These are phyloP conservation scores for Terebella lapidaria DNA, from an alignment of 2,888 invertebrate species.

Conservation along the genomic window DNA sequence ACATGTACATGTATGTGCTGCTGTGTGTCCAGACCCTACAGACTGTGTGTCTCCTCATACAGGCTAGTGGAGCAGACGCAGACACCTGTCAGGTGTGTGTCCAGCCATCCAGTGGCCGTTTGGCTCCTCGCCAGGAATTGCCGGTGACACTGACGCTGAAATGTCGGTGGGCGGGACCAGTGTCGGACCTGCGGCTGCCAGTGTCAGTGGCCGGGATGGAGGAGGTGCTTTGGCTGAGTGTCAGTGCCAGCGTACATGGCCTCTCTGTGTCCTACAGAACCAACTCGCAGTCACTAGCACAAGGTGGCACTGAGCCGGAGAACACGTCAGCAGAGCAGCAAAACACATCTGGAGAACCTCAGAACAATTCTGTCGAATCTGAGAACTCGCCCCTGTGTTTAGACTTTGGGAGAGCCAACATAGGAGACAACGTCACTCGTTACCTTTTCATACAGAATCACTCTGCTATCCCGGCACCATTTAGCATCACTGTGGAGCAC, in stretches of 20 bases:
- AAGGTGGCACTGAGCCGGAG: neutral
- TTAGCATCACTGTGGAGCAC: constrained; percentile 31
- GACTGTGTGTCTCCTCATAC: too few relatives aligned
- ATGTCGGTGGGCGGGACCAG: too few relatives aligned
- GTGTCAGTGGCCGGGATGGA: constrained; percentile 45
- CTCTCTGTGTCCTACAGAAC: constrained; percentile 35
- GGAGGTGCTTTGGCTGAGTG: constrained; percentile 34
- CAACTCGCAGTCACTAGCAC: too few relatives aligned
- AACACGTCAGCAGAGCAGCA: too few relatives aligned
- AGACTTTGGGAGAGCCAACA: constrained; percentile 29
- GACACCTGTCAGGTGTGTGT: constrained; percentile 34
- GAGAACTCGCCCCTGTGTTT: constrained; percentile 31
- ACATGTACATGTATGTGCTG: neutral
- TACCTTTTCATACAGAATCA: constrained; percentile 42
- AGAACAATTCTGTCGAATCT: neutral
- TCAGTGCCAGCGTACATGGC: constrained; percentile 40
- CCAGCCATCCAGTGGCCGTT: constrained; percentile 28
- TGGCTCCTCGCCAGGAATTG: constrained; percentile 16
- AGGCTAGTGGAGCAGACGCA: constrained; percentile 33
- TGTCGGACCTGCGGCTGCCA: constrained; percentile 40
- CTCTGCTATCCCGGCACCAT: constrained; percentile 42
- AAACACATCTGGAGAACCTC: neutral
- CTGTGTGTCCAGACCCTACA: too few relatives aligned
- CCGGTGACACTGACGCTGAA: too few relatives aligned
- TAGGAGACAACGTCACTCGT: constrained; percentile 32